Evolutionary conservation across 2,888 invertebrate species (phyloP).

Genomic region (Antheraea assamensis): DNA sequence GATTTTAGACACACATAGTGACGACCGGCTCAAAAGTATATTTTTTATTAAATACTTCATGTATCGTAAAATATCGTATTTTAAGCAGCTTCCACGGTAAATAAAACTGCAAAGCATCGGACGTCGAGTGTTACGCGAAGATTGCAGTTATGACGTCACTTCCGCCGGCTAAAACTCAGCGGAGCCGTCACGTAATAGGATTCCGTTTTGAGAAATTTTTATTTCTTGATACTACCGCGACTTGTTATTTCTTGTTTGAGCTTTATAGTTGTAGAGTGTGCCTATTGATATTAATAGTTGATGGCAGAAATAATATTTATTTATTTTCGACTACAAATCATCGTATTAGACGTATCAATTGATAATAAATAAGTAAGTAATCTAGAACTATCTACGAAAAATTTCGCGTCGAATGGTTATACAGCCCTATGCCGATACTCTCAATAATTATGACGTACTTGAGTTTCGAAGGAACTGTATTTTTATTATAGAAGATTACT

Average conservation of each 20-base stretch:
- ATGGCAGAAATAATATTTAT: neutral
- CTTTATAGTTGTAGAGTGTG: neutral
- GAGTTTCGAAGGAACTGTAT: no score
- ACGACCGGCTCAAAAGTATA: neutral
- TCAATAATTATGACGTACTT: no score
- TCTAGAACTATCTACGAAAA: no score
- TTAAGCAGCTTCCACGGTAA: constrained; percentile 5
- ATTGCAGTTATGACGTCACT: constrained; percentile 35
- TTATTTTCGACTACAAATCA: no score
- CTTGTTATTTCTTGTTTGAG: neutral
- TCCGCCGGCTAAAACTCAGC: constrained; percentile 15
- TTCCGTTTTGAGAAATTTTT: constrained; percentile 2
- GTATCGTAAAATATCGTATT: constrained; percentile 1
- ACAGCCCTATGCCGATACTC: no score
- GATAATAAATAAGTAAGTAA: no score
- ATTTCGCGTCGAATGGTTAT: no score
- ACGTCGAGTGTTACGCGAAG: constrained; percentile 33
- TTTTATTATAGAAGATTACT: no score
- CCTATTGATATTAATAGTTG: neutral
- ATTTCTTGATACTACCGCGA: neutral
- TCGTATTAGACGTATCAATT: no score
- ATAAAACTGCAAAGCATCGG: constrained; percentile 13
- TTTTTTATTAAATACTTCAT: neutral
- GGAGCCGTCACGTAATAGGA: constrained; percentile 7
- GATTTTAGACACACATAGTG: neutral